Evolutionary conservation across 2,113 vertebrate species (phyloP).

Genomic region (Upupa epops): DNA sequence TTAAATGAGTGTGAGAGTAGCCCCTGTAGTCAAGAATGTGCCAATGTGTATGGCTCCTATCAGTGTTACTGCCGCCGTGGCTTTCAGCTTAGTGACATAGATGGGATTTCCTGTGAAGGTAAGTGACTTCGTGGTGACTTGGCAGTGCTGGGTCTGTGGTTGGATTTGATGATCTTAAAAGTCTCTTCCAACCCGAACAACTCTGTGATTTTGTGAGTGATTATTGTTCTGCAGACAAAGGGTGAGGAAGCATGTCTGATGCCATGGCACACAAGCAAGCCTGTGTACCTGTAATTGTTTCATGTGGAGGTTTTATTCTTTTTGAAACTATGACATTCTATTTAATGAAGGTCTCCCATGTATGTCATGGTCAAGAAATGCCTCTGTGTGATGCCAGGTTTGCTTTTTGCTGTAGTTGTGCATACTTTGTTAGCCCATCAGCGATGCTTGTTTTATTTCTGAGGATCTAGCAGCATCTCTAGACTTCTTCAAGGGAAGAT

Average conservation of each 20-base stretch:
- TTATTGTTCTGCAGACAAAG: not conserved
- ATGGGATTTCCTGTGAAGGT: slow-evolving; percentile 95
- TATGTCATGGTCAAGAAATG: not conserved
- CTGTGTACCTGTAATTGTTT: not conserved
- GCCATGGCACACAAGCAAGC: not conserved
- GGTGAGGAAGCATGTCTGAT: not conserved
- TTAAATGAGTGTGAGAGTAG: slow-evolving; percentile 90
- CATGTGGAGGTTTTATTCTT: not conserved
- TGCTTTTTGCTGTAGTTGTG: not conserved
- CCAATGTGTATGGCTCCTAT: slow-evolving; percentile 95
- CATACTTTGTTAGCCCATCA: not conserved
- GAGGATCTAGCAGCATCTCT: not conserved
- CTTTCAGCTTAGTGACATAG: slow-evolving; percentile 94
- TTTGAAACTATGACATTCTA: not conserved
- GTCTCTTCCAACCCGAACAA: no score
- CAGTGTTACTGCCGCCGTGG: slow-evolving; percentile 98
- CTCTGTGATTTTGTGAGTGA: no score
- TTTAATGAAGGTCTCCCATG: not conserved
- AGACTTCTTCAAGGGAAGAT: not conserved
- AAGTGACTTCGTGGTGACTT: not conserved
- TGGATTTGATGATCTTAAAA: no score
- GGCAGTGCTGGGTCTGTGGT: no score
- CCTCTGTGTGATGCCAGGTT: not conserved
- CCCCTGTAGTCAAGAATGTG: slow-evolving; percentile 95
- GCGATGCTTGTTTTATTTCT: not conserved